Conservation (phyloP, 2,888 invertebrate genomes). For the Thyatira batis region DNA sequence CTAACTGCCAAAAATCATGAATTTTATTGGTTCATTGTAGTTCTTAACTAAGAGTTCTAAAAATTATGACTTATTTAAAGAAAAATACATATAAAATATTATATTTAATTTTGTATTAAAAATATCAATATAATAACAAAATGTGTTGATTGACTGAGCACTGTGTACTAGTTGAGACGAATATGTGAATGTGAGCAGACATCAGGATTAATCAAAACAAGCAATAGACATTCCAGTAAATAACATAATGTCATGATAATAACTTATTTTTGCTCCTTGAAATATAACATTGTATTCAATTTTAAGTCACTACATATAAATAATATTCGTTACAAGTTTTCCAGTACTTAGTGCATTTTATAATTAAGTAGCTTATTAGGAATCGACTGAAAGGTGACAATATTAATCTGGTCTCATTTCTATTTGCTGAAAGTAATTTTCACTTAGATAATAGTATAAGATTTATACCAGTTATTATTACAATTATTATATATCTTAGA, state of each 20-base stretch:
- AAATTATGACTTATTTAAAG: constrained; percentile 32
- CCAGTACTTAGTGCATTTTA: constrained; percentile 61
- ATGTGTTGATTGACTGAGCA: constrained; percentile 12
- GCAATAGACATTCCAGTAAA: constrained; percentile 60
- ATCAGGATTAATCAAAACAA: constrained; percentile 23
- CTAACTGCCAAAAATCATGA: constrained; percentile 53
- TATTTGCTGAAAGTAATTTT: constrained; percentile 51
- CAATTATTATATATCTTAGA: constrained; percentile 24
- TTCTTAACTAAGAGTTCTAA: constrained; percentile 25
- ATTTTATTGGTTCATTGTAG: constrained; percentile 33
- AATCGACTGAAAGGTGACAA: constrained; percentile 77
- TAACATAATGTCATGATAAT: constrained; percentile 14
- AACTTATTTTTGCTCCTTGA: constrained; percentile 11
- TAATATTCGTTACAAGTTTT: constrained; percentile 14
- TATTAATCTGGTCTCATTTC: constrained; percentile 71
- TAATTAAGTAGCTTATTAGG: constrained; percentile 54
- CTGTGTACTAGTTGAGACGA: constrained; percentile 9
- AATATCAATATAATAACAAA: constrained; percentile 18
- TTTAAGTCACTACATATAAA: background rate
- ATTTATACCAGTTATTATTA: constrained; percentile 39
- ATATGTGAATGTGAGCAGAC: constrained; percentile 13
- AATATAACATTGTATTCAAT: constrained; percentile 7
- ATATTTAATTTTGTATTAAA: constrained; percentile 28
- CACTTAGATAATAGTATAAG: constrained; percentile 35
- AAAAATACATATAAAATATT: constrained; percentile 27